phyloP scores from a whole-genome alignment of 2,113 vertebrate species.

The Aspidoscelis tigris region DNA sequence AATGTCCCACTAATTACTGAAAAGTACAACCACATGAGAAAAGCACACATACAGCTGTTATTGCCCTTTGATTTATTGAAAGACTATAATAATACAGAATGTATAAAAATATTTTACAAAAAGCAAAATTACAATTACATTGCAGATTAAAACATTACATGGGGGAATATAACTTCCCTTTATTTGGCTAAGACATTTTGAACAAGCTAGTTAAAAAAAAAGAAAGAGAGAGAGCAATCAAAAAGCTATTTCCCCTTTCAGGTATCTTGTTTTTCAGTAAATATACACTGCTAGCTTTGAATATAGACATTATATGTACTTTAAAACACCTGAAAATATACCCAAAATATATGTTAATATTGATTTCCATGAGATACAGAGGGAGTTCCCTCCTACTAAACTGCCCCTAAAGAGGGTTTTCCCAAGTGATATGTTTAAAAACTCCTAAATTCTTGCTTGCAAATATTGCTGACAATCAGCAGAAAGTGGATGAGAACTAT shows the following conservation, averaged over 20 bases:
- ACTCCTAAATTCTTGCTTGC: not conserved
- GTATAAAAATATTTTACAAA: constrained; percentile 87
- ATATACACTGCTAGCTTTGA: constrained; percentile 15
- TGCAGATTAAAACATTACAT: constrained; percentile 74
- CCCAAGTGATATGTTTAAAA: not conserved
- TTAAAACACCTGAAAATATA: not conserved
- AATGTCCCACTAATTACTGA: not conserved
- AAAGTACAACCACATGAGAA: not conserved
- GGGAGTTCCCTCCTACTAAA: not conserved
- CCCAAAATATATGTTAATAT: not conserved
- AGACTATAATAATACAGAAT: constrained; percentile 80
- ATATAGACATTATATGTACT: constrained; percentile 22
- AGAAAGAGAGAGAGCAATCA: not conserved
- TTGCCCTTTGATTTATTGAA: constrained; percentile 83
- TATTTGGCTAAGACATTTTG: constrained; percentile 28
- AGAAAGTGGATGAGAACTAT: not conserved
- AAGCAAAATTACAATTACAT: constrained; percentile 65
- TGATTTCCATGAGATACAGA: not conserved
- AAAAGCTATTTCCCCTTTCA: constrained; percentile 38
- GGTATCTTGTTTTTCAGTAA: not conserved
- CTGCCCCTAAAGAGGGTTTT: not conserved
- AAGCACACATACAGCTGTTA: constrained; percentile 23
- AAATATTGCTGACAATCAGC: not conserved
- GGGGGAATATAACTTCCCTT: constrained; percentile 69
- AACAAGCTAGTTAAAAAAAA: constrained; percentile 31